Evolutionary conservation across 1,140 invertebrate species (phyloP).

Genomic region (Parasteatoda tepidariorum): DNA sequence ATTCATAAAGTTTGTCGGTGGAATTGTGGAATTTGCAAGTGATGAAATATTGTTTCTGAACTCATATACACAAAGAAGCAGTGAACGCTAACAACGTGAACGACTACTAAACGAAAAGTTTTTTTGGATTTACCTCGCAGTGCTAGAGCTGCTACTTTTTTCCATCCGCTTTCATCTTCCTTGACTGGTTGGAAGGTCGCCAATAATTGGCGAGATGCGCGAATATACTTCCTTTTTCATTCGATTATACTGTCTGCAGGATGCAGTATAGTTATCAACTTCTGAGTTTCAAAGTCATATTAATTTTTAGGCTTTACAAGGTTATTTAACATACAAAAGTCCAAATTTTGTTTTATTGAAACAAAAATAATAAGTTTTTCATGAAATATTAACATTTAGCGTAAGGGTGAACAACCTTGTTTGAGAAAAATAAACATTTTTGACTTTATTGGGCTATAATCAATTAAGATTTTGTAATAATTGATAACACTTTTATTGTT

Average conservation of each 20-base stretch:
- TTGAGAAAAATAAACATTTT: no score
- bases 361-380: no score
- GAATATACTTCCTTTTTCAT: background rate
- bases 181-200: background rate
- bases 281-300: background rate
- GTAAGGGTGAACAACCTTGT: no score
- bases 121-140: constrained; percentile 57
- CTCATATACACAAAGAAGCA: background rate
- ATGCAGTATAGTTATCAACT: background rate
- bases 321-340: background rate
- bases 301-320: background rate
- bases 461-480: no score
- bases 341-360: no score
- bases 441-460: no score
- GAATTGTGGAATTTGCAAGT: background rate
- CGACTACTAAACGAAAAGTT: constrained; percentile 5
- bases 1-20: background rate
- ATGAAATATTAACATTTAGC: no score
- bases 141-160: constrained; percentile 24
- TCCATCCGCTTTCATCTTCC: background rate
- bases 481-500: no score
- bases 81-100: background rate
- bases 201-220: constrained; percentile 17
- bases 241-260: no score
- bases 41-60: background rate